Conservation (phyloP, 2,113 vertebrate species). For the Carettochelys insculpta region DNA sequence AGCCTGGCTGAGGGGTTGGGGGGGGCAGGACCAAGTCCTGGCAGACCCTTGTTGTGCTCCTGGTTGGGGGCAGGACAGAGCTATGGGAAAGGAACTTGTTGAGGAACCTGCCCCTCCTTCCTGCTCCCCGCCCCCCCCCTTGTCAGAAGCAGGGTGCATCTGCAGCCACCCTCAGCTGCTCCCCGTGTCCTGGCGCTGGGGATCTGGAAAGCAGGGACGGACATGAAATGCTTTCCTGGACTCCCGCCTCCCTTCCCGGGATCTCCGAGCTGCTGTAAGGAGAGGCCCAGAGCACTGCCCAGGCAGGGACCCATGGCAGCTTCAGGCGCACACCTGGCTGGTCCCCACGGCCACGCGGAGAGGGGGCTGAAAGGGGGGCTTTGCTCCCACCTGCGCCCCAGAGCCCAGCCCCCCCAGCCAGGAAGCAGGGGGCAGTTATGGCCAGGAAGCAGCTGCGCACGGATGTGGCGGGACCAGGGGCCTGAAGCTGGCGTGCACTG, state of each 20-base stretch:
- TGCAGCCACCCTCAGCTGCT: not conserved
- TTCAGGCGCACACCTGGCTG: not conserved
- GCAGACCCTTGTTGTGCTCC: no score
- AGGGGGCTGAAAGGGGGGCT: not conserved
- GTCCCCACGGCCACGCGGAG: not conserved
- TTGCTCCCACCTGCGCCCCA: not conserved
- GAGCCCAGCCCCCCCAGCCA: not conserved
- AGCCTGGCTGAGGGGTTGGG: conserved; percentile 78
- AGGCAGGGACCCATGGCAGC: not conserved
- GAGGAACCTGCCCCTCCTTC: no score
- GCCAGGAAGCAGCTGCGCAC: not conserved
- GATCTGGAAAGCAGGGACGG: not conserved
- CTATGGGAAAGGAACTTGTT: not conserved
- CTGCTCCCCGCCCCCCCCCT: not conserved
- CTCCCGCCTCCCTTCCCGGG: no score
- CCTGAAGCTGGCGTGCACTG: not conserved
- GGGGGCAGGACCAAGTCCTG: not conserved
- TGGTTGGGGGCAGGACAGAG: not conserved
- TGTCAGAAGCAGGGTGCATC: not conserved
- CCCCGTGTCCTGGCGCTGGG: not conserved
- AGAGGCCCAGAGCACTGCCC: not conserved
- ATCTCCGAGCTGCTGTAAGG: no score
- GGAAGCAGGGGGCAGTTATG: no score
- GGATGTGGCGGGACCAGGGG: not conserved
- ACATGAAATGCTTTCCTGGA: not conserved